These are phyloP conservation scores for Zaprionus camerounensis DNA, from an alignment of 1,140 invertebrate genomes.

Conservation along the genomic window DNA sequence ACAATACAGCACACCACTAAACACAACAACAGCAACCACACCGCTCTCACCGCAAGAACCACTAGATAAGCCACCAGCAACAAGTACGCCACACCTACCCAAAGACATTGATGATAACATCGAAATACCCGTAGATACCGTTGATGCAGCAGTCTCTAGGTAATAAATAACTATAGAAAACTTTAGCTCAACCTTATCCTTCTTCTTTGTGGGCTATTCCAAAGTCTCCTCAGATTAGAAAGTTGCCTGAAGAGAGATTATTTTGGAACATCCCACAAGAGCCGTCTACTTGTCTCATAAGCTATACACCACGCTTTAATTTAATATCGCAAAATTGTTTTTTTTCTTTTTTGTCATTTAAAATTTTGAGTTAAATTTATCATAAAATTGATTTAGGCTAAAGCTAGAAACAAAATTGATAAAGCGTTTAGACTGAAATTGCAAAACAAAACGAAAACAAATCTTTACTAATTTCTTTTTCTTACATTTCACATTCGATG, in stretches of 20 bases:
- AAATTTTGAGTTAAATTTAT: neutral
- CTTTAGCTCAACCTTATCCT: neutral
- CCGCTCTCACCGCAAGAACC: slow-evolving; percentile 75
- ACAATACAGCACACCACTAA: slow-evolving; percentile 65
- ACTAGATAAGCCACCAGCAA: slow-evolving; percentile 51
- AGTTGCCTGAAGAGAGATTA: neutral
- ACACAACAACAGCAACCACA: slow-evolving; percentile 66
- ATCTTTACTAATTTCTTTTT: slow-evolving; percentile 81
- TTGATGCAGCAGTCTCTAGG: slow-evolving; percentile 74
- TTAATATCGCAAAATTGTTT: slow-evolving; percentile 1
- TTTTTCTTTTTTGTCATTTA: neutral
- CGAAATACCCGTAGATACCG: slow-evolving; percentile 78
- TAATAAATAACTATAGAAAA: slow-evolving; percentile 59
- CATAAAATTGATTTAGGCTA: neutral
- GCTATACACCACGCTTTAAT: slow-evolving; percentile 8
- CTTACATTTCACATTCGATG: slow-evolving; percentile 74
- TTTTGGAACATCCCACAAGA: neutral
- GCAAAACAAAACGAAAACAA: slow-evolving; percentile 16
- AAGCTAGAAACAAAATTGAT: neutral
- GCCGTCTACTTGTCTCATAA: neutral
- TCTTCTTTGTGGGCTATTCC: neutral
- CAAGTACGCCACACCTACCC: slow-evolving; percentile 68
- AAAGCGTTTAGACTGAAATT: slow-evolving; percentile 10
- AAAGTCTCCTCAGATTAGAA: neutral
- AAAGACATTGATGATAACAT: slow-evolving; percentile 69